Evolutionary conservation across 92 coral and sea anemone genomes (phyloP).

Genomic region (Epizoanthus rinbou): DNA sequence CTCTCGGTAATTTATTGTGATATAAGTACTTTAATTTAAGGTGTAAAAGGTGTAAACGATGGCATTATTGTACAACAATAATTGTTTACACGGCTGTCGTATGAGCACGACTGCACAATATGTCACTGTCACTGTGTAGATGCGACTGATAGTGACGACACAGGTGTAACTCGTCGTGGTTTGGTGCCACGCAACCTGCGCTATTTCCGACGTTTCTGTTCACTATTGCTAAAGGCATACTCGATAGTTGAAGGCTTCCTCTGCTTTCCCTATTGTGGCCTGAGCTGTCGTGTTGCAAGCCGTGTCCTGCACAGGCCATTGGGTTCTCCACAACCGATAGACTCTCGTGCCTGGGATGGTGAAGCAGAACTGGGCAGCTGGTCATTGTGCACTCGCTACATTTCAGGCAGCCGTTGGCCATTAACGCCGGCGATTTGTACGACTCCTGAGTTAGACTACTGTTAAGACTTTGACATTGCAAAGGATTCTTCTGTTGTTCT

Average conservation of each 20-base stretch:
- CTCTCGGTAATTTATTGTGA: no score
- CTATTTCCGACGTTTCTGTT: neutral
- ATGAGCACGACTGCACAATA: neutral
- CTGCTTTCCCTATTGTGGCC: neutral
- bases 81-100: constrained; percentile 15
- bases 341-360: neutral
- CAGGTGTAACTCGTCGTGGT: neutral
- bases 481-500: neutral
- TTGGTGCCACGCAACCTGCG: neutral
- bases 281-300: neutral
- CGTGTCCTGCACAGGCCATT: neutral
- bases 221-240: neutral
- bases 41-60: no score
- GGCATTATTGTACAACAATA: neutral
- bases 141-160: constrained; percentile 4
- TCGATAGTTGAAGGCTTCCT: neutral
- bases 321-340: constrained; percentile 1
- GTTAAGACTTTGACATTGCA: neutral
- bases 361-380: constrained; percentile 19
- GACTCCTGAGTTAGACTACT: neutral
- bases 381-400: neutral
- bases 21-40: no score
- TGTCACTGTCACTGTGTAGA: neutral
- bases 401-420: constrained; percentile 17
- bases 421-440: neutral